Percentiles rank a stretch among this genome's conserved stretches.
Conservation (phyloP, 2,888 invertebrate species). For the Amphipoea oculea region DNA sequence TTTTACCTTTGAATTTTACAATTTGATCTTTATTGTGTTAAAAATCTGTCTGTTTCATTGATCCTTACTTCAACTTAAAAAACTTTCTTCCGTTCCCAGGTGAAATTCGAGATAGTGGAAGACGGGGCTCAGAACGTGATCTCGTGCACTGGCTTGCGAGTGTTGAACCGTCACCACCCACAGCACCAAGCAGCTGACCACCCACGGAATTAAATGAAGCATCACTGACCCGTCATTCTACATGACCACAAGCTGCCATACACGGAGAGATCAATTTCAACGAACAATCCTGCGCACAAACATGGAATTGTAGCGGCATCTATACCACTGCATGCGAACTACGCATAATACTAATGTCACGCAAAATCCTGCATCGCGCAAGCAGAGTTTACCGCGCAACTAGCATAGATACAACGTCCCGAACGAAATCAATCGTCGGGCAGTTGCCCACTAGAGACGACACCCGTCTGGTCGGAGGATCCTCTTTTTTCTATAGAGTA, state of each 20-base stretch:
- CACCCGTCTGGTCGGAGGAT: no score
- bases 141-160: conserved; percentile 83
- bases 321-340: no score
- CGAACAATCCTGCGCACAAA: background rate
- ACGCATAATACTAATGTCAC: background rate
- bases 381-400: no score
- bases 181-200: conserved; percentile 15
- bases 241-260: background rate
- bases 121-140: conserved; percentile 82
- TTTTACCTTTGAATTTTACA: no score
- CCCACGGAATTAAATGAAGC: conserved; percentile 12
- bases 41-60: background rate
- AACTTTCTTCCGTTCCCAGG: conserved; percentile 77
- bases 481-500: no score
- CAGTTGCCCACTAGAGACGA: no score
- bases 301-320: background rate
- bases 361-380: background rate
- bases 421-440: no score
- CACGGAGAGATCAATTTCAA: background rate
- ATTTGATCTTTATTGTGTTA: no score
- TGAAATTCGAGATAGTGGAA: conserved; percentile 82
- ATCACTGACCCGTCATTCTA: background rate
- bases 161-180: conserved; percentile 69
- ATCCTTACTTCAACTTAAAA: background rate
- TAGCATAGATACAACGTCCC: no score